Percentiles rank a stretch among this genome's conserved stretches.
These are phyloP conservation scores for Ephialtes manifestator DNA, from an alignment of 2,888 invertebrate species.

Conservation along the genomic window DNA sequence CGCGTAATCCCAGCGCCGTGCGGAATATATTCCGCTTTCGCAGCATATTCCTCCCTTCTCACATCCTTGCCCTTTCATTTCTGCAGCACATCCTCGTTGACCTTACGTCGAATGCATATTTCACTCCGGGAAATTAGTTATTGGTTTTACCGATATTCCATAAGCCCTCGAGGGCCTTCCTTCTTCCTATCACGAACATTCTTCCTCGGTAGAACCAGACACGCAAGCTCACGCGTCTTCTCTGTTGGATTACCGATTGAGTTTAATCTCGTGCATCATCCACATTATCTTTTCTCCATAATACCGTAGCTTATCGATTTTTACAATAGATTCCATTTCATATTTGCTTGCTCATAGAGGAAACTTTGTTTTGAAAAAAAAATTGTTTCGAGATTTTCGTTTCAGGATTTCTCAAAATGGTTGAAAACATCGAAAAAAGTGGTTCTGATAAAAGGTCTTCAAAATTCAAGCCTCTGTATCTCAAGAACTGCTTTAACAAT, in stretches of 20 bases:
- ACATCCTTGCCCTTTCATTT: background rate
- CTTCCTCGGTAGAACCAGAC: background rate
- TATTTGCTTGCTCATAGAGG: too few species aligned
- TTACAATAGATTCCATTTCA: too few species aligned
- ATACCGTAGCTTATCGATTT: background rate
- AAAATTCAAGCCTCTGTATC: too few species aligned
- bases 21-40: constrained; percentile 21
- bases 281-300: background rate
- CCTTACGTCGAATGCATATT: constrained; percentile 29
- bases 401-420: too few species aligned
- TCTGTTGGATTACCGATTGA: background rate
- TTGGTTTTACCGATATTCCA: constrained; percentile 16
- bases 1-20: constrained; percentile 14
- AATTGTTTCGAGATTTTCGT: too few species aligned
- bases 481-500: too few species aligned
- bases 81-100: constrained; percentile 10
- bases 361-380: too few species aligned
- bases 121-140: constrained; percentile 34
- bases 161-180: background rate
- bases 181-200: constrained; percentile 11
- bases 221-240: background rate
- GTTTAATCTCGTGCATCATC: background rate
- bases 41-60: constrained; percentile 13
- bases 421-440: too few species aligned
- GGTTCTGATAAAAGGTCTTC: too few species aligned